Base-by-base conservation (phyloP, 2,888 invertebrate species). In the Archaeoteleia sp. region DNA sequence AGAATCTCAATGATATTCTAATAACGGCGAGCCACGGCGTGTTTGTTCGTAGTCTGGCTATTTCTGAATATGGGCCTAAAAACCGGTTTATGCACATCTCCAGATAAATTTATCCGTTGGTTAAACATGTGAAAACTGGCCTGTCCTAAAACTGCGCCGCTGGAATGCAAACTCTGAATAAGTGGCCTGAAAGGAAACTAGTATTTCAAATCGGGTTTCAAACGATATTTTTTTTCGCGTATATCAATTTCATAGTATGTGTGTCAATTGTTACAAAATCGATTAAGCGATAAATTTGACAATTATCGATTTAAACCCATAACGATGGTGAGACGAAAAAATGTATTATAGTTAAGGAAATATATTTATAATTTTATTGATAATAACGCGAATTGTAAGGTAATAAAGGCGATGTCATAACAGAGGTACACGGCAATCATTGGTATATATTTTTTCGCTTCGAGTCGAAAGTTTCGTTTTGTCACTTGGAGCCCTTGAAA, bases 41-140 rank as follows among this genome's bases (percentile, higher is more conserved):
- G 40, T 49, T 57, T 32, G 34, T 25, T 51, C 12, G 23, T 17
- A 5, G 32, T 32, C 39, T 9, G 34, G 15, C 45, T 65, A 57
- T 63, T 63, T 63, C 49, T 63, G 63, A 63, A 49, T 63, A 63
- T 63, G 55, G 63, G 10, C 43, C 55, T 49, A 49, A 55, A 49
- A 63, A 63, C 63, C 63, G 63, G 63, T 63, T 63, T 63, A 55
- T 63, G 63, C 55, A 63, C 55, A 63, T 63, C 55, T 43, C 55
- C 27, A 34, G 55, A 55, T 63, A 63, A 54, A 63, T 63, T 55
- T 63, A 63, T 49, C 49, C 25, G 37, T 9, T 27, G 49, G 30
- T 43, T 25, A 55, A 63, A 55, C 45, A 49, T 43, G 49, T 49
- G 49, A 55, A 55, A 55, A 63, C 55, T 63, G 42, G 63, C 55